These are phyloP conservation scores for Bembecia ichneumoniformis DNA, from an alignment of 2,888 invertebrate species.

Conservation along the genomic window DNA sequence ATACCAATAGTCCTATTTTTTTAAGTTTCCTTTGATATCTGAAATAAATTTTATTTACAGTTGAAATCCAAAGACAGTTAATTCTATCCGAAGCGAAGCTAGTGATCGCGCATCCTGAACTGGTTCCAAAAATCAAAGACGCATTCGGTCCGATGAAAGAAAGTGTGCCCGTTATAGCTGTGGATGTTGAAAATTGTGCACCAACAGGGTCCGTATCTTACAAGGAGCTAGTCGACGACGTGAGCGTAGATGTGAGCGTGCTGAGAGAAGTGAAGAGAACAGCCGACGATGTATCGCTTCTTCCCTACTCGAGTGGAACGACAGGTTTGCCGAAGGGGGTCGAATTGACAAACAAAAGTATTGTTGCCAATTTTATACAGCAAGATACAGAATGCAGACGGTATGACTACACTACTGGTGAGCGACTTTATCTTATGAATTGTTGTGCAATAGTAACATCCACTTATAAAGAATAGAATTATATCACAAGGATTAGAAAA, in stretches of 20 bases:
- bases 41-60: constrained; percentile 33
- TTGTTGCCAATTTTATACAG: constrained; percentile 61
- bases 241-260: constrained; percentile 54
- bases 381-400: constrained; percentile 34
- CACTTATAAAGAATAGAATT: too few relatives aligned
- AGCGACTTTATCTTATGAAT: background rate
- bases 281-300: constrained; percentile 72
- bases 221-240: constrained; percentile 66
- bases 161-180: constrained; percentile 63
- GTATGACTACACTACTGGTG: constrained; percentile 29
- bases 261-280: constrained; percentile 46
- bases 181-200: constrained; percentile 25
- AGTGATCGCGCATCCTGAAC: constrained; percentile 64
- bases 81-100: constrained; percentile 67
- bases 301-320: constrained; percentile 90
- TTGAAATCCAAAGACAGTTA: constrained; percentile 76
- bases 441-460: too few relatives aligned
- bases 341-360: constrained; percentile 72
- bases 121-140: constrained; percentile 51
- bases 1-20: too few relatives aligned
- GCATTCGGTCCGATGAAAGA: constrained; percentile 55
- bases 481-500: too few relatives aligned
- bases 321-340: constrained; percentile 87
- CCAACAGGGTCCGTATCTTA: constrained; percentile 73
- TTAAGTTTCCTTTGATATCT: too few relatives aligned